Evolutionary conservation across 2,113 vertebrate species (phyloP), one percentile per base, ranked within the genome.

Genomic region (Zosterops pallidus): DNA sequence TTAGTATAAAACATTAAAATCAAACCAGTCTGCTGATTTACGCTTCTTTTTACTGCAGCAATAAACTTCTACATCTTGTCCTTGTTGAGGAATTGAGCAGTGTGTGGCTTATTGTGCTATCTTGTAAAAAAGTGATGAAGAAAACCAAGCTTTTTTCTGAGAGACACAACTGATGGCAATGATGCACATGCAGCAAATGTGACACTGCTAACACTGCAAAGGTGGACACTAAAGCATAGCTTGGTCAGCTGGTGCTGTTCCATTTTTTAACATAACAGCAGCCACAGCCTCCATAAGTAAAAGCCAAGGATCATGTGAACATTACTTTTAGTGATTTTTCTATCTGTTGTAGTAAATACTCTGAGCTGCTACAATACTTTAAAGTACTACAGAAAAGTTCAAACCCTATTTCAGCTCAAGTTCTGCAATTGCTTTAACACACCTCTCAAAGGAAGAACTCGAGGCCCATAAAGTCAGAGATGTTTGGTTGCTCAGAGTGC

Each of bases 1-100:
- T 90, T 37, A 64, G 44, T 75, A 79, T 37, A 60, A 92, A 95
- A 86, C 25, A 93, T 31, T 57, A 83, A 94, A 86, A 94, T 71
- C 64, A 68, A 86, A 13, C n/a, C 5, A 5, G 42, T 63, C 42
- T 59, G 26, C 14, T 65, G 63, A 77, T 91, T 88, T 93, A 82
- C 0, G 0, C 29, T 71, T 78, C 57, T 68, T 92, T 96, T 95
- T 90, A 90, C 46, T 42, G 44, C 64, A 89, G 60, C 64, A 68
- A 42, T 77, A 94, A 90, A 93, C 72, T 92, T 89, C 18, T 0
- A 62, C 42, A 90, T 52, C 67, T 77, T 80, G 55, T 63, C 85
- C 35, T 47, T 41, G 9, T 35, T 59, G 67, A 83, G 26, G 35
- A 76, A 59, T 35, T 7, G 68, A 80, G 35, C 16, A 63, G 39